Conservation (phyloP, 1,140 invertebrate species). For the Armadillidium nasatum region DNA sequence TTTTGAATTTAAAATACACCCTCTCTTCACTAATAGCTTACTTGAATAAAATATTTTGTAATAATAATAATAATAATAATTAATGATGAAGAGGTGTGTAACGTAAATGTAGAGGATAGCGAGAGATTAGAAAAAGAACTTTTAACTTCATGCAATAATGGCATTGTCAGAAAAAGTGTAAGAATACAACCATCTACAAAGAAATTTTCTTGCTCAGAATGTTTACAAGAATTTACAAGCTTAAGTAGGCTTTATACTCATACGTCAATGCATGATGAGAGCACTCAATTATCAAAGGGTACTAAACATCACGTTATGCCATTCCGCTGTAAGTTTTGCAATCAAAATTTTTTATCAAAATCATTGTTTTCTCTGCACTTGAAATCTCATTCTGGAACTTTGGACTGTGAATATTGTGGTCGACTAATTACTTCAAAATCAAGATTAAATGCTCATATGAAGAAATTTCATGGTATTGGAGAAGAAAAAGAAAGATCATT, state of each 20-base stretch:
- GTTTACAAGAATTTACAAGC: background rate
- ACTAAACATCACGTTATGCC: no score
- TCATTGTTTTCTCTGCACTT: constrained; percentile 16
- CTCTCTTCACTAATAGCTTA: background rate
- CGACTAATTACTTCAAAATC: constrained; percentile 40
- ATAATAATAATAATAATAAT: background rate
- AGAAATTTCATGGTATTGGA: constrained; percentile 43
- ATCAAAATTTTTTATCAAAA: no score
- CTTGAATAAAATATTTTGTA: background rate
- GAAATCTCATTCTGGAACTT: constrained; percentile 31
- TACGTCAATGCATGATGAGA: no score
- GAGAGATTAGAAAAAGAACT: background rate
- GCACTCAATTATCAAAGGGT: no score
- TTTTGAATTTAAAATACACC: background rate
- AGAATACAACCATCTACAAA: background rate
- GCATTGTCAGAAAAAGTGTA: background rate
- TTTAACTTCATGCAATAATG: background rate
- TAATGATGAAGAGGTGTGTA: background rate
- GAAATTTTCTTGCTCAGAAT: background rate
- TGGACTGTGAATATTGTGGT: constrained; percentile 38
- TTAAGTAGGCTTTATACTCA: no score
- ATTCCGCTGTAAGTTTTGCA: no score
- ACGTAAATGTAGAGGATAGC: background rate
- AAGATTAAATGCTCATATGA: constrained; percentile 38
- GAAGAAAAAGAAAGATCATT: constrained; percentile 38